Conservation (phyloP, 2,113 vertebrate genomes). For the Polypterus bichir region DNA sequence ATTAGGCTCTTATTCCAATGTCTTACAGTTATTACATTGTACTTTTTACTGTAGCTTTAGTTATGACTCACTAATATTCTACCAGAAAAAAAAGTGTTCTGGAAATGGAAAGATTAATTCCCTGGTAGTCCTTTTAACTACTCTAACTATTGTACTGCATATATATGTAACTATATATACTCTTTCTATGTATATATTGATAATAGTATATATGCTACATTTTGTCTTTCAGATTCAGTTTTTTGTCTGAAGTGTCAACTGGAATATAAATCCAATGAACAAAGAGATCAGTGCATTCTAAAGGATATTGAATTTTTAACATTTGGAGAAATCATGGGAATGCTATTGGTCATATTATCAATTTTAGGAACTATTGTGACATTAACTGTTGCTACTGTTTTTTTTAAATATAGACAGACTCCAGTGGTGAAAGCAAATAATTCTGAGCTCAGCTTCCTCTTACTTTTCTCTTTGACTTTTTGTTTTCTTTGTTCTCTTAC, state of each 20-base stretch:
- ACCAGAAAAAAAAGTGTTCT: too few species aligned
- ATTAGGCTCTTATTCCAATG: too few species aligned
- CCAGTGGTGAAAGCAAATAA: slow-evolving; percentile 19
- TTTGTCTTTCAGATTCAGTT: not conserved
- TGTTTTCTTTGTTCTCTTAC: slow-evolving; percentile 11
- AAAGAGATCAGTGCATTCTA: not conserved
- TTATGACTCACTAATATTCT: too few species aligned
- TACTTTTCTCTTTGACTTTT: slow-evolving; percentile 9
- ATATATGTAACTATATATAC: not conserved
- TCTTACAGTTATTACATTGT: too few species aligned
- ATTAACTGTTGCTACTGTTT: slow-evolving; percentile 6
- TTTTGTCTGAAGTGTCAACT: not conserved
- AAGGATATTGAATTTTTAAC: not conserved
- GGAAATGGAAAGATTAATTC: too few species aligned
- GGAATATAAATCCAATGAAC: not conserved
- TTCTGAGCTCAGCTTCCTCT: slow-evolving; percentile 16
- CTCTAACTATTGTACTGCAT: not conserved
- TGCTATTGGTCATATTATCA: not conserved
- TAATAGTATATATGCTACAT: not conserved
- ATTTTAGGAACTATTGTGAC: slow-evolving; percentile 10
- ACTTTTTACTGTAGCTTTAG: too few species aligned
- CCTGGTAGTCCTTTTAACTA: not conserved
- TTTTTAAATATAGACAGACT: slow-evolving; percentile 13
- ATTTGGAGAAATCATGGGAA: not conserved
- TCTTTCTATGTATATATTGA: not conserved